Evolutionary conservation across 2,888 invertebrate species (phyloP), one percentile per base, ranked within the genome.

Genomic region (Seira ritae): DNA sequence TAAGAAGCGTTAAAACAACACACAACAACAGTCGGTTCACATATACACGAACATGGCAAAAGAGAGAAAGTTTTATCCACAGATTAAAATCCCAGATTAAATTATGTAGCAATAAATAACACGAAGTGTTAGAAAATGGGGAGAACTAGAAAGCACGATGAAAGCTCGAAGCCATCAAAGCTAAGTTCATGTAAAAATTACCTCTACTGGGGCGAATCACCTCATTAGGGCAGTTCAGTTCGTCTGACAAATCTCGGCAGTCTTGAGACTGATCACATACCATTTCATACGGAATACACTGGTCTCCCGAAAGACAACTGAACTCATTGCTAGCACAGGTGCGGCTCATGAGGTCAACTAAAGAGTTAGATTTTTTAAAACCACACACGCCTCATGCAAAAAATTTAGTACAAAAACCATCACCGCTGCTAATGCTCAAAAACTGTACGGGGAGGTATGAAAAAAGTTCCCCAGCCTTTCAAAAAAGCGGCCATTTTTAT

Each of bases 211-310:
- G 66, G 37, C 84, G 84, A 46, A 65, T 60, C 37, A 80, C 74
- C 70, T 80, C 80, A 75, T 75, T 75, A 17, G 70, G 60, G 91
- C 93, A 93, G 91, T 92, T 91, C 89, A 91, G 91, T 91, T 94
- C 94, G 90, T 94, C 94, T 89, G 93, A 93, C 90, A 91, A 90
- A 90, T 94, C 94, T 87, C 89, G 90, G 91, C 95, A 95, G 91
- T 94, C 93, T 88, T 90, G 90, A 89, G 90, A 89, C 89, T 92
- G 92, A 90, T 95, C 93, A 92, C 95, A 95, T 87, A 92, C 90
- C 88, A 92, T 91, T 86, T 91, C 90, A 89, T 91, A 90, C 86
- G 92, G 91, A 90, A 94, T 92, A 92, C 95, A 95, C 90, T 92
- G 92, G 90, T 84, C 79, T 92, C 92, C 91, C 92, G 92, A 92